Evolutionary conservation across 1,140 invertebrate genomes (phyloP).

Genomic region (Coelopa frigida): DNA sequence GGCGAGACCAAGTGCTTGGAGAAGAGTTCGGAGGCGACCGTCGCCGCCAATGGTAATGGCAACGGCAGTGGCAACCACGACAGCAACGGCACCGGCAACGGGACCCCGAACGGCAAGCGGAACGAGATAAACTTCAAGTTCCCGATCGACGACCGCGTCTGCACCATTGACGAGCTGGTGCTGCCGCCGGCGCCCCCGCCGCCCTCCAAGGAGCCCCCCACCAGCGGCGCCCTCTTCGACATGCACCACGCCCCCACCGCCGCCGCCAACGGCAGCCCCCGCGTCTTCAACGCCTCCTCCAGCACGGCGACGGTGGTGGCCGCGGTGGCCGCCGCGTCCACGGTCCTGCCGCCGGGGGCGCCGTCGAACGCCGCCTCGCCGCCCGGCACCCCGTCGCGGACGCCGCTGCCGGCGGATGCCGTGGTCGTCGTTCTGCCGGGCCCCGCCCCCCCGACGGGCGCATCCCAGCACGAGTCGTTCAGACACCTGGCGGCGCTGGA

Average conservation of each 20-base stretch:
- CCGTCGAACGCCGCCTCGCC: constrained; percentile 18
- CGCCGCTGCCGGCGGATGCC: constrained; percentile 23
- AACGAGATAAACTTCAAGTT: constrained; percentile 45
- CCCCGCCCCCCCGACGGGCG: constrained; percentile 26
- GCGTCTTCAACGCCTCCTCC: background rate
- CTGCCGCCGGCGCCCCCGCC: constrained; percentile 32
- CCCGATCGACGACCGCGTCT: constrained; percentile 42
- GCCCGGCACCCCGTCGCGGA: background rate
- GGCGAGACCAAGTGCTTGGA: constrained; percentile 43
- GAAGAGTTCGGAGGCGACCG: constrained; percentile 32
- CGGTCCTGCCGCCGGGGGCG: constrained; percentile 35
- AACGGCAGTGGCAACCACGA: constrained; percentile 23
- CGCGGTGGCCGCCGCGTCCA: constrained; percentile 36
- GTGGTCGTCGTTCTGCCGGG: constrained; percentile 38
- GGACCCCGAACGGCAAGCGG: constrained; percentile 14
- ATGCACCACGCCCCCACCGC: background rate
- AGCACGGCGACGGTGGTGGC: constrained; percentile 25
- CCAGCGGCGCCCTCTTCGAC: background rate
- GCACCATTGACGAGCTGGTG: constrained; percentile 42
- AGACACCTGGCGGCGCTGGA: constrained; percentile 33
- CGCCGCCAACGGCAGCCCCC: background rate
- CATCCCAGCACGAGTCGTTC: constrained; percentile 30
- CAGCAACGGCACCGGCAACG: constrained; percentile 22
- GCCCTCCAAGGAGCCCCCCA: constrained; percentile 6
- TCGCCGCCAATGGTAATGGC: constrained; percentile 30